These are phyloP conservation scores for Bhutanitis thaidina DNA, from an alignment of 2,888 invertebrate genomes.

Conservation along the genomic window DNA sequence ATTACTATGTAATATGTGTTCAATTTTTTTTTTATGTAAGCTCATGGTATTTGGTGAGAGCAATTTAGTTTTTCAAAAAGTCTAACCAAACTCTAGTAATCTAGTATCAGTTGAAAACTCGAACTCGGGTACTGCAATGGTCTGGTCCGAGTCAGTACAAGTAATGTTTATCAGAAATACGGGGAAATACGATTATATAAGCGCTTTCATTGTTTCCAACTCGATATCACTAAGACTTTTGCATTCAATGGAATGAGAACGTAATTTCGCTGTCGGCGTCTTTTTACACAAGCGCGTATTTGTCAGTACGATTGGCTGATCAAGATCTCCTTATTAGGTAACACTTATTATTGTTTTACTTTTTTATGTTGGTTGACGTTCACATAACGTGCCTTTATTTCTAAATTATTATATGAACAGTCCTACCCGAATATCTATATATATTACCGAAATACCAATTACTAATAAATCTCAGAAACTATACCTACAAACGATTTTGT, in stretches of 20 bases:
- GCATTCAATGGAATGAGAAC: constrained; percentile 18
- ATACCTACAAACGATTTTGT: too few species aligned
- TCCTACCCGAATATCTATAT: too few species aligned
- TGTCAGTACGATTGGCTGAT: neutral
- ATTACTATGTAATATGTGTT: too few species aligned
- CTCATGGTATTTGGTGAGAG: too few species aligned
- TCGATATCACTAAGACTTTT: constrained; percentile 42
- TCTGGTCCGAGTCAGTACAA: constrained; percentile 37
- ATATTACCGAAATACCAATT: too few species aligned
- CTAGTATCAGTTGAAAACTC: too few species aligned
- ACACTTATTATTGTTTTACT: neutral
- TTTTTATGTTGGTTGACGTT: neutral
- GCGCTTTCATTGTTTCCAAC: constrained; percentile 58
- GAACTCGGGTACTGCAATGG: neutral
- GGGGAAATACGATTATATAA: constrained; percentile 39
- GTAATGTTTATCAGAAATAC: constrained; percentile 21
- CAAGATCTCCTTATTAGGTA: neutral
- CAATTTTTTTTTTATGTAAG: too few species aligned
- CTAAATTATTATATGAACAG: neutral
- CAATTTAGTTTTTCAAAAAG: too few species aligned
- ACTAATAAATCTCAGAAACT: too few species aligned
- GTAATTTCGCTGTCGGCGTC: constrained; percentile 1
- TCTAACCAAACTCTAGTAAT: too few species aligned
- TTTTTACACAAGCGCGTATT: neutral
- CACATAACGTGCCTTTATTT: neutral